phyloP scores from a whole-genome alignment of 2,797 vertebrate genomes.

The Nasua narica region DNA sequence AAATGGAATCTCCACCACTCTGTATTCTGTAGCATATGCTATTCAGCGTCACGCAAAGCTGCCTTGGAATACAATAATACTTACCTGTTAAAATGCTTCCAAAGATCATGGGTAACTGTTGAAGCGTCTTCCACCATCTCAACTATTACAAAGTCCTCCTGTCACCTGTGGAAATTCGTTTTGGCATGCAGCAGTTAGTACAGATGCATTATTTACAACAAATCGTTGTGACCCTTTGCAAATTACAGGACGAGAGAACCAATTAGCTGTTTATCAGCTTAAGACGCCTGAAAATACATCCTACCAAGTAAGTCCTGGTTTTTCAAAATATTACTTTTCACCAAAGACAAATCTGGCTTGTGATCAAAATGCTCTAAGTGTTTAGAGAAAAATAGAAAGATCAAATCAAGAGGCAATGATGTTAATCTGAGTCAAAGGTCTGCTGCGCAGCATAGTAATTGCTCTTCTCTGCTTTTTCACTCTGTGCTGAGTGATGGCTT shows the following conservation, averaged over 20 bases:
- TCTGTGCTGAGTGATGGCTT: background rate
- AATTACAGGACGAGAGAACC: background rate
- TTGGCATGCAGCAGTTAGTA: background rate
- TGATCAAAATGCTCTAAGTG: background rate
- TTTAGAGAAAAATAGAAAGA: conserved; percentile 45
- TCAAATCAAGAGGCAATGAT: conserved; percentile 9
- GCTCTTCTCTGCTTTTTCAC: background rate
- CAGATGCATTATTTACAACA: background rate
- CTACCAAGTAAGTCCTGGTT: background rate
- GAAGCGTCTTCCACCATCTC: background rate
- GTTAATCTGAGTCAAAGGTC: background rate
- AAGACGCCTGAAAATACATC: background rate
- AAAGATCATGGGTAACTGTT: background rate
- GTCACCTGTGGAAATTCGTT: background rate
- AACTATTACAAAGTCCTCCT: background rate
- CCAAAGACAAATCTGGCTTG: background rate
- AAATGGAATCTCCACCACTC: background rate
- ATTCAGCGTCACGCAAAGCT: background rate
- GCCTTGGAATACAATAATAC: background rate
- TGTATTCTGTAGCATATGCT: background rate
- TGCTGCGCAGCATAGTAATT: background rate
- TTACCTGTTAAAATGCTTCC: background rate
- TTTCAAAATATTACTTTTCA: conserved; percentile 43
- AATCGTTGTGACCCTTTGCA: conserved; percentile 21
- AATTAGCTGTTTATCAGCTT: conserved; percentile 22